Percentiles rank a stretch among this genome's conserved stretches.
Conservation (phyloP, 30 jellyfish, hydroid and myxozoan genomes). For the Cassiopea andromeda region DNA sequence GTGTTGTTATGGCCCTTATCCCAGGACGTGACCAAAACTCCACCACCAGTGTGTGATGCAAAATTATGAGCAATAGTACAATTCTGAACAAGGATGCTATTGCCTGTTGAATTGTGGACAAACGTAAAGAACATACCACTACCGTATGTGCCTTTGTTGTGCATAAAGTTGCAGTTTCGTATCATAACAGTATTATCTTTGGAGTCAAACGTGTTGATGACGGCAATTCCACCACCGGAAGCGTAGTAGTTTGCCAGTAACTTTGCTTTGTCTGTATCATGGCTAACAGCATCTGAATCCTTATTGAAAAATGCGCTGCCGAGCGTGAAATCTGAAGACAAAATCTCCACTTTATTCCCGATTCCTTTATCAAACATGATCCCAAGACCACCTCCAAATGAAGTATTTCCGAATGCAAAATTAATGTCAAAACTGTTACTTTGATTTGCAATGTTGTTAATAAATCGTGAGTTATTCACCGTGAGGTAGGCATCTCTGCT, state of each 20-base stretch:
- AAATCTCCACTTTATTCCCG: conserved; percentile 15
- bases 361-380: conserved; percentile 53
- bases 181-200: conserved; percentile 42
- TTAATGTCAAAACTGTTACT: conserved; percentile 37
- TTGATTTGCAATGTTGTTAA: conserved; percentile 47
- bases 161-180: conserved; percentile 26
- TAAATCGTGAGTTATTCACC: conserved; percentile 17
- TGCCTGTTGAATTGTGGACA: conserved; percentile 65
- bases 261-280: conserved; percentile 45
- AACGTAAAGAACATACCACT: conserved; percentile 66
- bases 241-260: conserved; percentile 66
- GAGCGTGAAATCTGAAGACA: conserved; percentile 18
- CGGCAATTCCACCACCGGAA: conserved; percentile 71
- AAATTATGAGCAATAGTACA: conserved; percentile 28
- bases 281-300: conserved; percentile 43
- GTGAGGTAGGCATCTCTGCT: conserved; percentile 43
- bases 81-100: conserved; percentile 11
- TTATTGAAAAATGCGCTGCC: conserved; percentile 50
- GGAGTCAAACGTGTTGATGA: conserved; percentile 57
- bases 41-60: conserved; percentile 78
- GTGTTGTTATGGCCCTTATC: conserved; percentile 64
- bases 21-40: conserved; percentile 58
- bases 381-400: conserved; percentile 75
- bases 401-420: conserved; percentile 67
- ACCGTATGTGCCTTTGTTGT: conserved; percentile 68